Percentiles rank a stretch among this genome's conserved stretches.
phyloP scores from a whole-genome alignment of 2,888 invertebrate genomes.

The Nebria brevicollis region DNA sequence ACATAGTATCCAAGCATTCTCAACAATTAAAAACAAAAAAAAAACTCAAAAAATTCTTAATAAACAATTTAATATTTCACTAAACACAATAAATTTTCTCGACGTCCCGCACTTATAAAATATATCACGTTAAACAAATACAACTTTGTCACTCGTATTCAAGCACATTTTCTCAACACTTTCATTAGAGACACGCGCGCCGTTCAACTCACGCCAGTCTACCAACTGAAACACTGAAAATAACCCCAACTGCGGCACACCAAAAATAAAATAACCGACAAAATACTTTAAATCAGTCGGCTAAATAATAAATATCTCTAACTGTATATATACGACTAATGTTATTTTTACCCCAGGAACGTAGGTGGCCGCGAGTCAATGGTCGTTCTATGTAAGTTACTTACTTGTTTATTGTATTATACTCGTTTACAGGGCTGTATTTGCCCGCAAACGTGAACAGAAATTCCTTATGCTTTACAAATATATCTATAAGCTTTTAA shows the following conservation, averaged over 20 bases:
- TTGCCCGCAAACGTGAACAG: neutral
- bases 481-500: too few species aligned
- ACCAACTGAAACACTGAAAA: conserved; percentile 11
- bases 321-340: neutral
- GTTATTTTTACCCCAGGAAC: conserved; percentile 20
- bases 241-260: conserved; percentile 2
- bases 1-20: neutral
- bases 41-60: neutral
- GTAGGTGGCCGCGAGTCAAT: conserved; percentile 13
- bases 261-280: conserved; percentile 11
- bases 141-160: neutral
- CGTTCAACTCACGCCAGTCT: neutral
- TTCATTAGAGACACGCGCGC: conserved; percentile 13
- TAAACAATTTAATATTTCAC: neutral
- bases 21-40: neutral
- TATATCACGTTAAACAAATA: conserved; percentile 11
- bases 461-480: too few species aligned
- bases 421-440: neutral
- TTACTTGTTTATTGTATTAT: conserved; percentile 4
- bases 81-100: neutral
- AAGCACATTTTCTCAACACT: conserved; percentile 10
- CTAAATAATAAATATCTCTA: conserved; percentile 13
- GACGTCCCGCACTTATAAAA: neutral
- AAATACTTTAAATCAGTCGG: conserved; percentile 16
- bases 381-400: neutral